Conservation (phyloP, 2,888 invertebrate genomes). For the Hydropsyche betteni region DNA sequence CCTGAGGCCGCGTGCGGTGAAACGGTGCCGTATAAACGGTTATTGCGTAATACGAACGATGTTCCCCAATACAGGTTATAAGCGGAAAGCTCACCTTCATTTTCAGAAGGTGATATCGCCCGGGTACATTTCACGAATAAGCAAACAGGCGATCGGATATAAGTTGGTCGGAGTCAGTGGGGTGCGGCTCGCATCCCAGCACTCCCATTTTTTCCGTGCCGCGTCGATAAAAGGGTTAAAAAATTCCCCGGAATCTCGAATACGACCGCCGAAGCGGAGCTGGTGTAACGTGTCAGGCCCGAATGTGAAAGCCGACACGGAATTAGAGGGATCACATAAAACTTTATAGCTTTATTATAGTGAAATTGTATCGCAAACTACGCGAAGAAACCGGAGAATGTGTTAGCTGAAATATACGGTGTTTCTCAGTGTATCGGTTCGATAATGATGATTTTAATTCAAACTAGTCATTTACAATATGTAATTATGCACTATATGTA, state of each 20-base stretch:
- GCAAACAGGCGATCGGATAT: conserved; percentile 32
- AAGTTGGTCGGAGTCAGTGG: not conserved
- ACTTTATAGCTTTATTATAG: conserved; percentile 44
- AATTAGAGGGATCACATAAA: conserved; percentile 42
- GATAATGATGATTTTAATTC: too few species aligned
- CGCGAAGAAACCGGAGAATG: not conserved
- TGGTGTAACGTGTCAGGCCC: not conserved
- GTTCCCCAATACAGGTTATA: conserved; percentile 16
- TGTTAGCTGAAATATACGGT: too few species aligned
- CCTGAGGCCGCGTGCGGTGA: conserved; percentile 18
- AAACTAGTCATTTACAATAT: too few species aligned
- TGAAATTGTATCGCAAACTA: conserved; percentile 37
- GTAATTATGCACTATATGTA: too few species aligned
- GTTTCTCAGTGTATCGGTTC: too few species aligned
- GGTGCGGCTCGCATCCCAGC: conserved; percentile 2
- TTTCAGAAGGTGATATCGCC: conserved; percentile 24
- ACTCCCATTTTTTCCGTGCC: not conserved
- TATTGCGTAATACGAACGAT: conserved; percentile 36
- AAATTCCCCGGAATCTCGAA: not conserved
- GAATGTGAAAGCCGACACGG: conserved; percentile 6
- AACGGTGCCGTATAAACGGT: conserved; percentile 31
- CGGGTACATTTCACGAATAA: conserved; percentile 20
- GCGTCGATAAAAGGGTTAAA: conserved; percentile 16
- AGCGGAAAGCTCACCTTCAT: conserved; percentile 38
- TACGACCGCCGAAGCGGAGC: not conserved